Base-by-base conservation (phyloP, 2,797 vertebrate species). In the Phalanger gymnotis region DNA sequence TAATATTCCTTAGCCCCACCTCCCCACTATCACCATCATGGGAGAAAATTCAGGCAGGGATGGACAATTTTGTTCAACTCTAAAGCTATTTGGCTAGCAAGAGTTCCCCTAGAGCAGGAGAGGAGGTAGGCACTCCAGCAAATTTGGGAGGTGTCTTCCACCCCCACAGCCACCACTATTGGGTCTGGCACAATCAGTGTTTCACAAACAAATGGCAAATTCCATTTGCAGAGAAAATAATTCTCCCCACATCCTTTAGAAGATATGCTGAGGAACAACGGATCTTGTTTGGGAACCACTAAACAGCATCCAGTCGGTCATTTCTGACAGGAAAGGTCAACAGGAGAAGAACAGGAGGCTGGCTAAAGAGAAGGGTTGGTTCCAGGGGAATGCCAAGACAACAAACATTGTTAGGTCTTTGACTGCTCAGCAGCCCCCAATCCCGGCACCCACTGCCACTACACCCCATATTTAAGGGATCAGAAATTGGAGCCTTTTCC, bases 401-500 rank as follows among this genome's bases (percentile, higher is more conserved):
- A 66, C 47, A 52, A 90, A 22, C 89, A 53, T 12, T 4, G 58
- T 34, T 61, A 11, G 31, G 81, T 27, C 81, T 22, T 51, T 25
- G 27, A 90, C 53, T 90, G 66, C 66, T 73, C 66, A 47, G 22
- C 73, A 81, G 19, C 22, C 22, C 40, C 73, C 22, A 81, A 9
- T 25, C 73, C n/a, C 40, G 5, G 2, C n/a, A 51, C 54, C 47
- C 47, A 47, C 53, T 28, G 90, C 92, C 73, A 81, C 53, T 94
- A 92, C 22, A 53, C 30, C 66, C 90, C 66, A 92, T 12, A 58
- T 4, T 90, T 13, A 92, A 92, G n/a, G 57, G 40, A 89, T 92
- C 53, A 93, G 94, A 57, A 58, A 87, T 54, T 51, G 57, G 90
- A 94, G 96, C 92, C 53, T 54, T 90, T 93, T 58, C 54, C 61